Percentiles rank a stretch among this genome's conserved stretches.
phyloP scores from a whole-genome alignment of 2,888 invertebrate species.

The Spilarctia lutea region DNA sequence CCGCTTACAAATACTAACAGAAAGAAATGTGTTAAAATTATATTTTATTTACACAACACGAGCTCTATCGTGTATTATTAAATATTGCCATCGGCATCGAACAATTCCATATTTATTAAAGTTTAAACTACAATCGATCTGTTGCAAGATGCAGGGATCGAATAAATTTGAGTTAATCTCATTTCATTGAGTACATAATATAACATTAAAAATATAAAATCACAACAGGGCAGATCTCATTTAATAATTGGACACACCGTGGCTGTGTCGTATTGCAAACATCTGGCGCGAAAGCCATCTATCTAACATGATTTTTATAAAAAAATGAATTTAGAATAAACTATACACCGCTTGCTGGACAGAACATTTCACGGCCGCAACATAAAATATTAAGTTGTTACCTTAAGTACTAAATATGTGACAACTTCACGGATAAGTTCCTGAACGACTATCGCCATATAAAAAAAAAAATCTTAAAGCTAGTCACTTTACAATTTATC shows the following conservation, averaged over 20 bases:
- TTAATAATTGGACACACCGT: conserved; percentile 58
- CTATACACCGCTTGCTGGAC: conserved; percentile 44
- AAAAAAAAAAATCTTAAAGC: conserved; percentile 77
- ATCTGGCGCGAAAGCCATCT: conserved; percentile 25
- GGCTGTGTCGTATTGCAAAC: conserved; percentile 49
- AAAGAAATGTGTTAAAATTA: conserved; percentile 80
- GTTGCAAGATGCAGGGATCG: conserved; percentile 61
- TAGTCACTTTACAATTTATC: conserved; percentile 86
- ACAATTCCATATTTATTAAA: conserved; percentile 60
- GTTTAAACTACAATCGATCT: conserved; percentile 50
- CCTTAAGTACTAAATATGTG: conserved; percentile 80
- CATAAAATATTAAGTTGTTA: conserved; percentile 71
- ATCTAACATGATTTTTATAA: conserved; percentile 26
- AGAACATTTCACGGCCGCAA: conserved; percentile 61
- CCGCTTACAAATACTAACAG: conserved; percentile 70
- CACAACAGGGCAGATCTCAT: conserved; percentile 82
- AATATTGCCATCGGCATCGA: conserved; percentile 67
- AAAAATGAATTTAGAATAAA: conserved; percentile 32
- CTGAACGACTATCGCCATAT: conserved; percentile 84
- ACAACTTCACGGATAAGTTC: conserved; percentile 71
- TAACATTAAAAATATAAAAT: conserved; percentile 72
- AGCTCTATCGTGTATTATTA: conserved; percentile 54
- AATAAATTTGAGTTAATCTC: conserved; percentile 78
- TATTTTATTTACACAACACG: conserved; percentile 75
- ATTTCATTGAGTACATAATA: conserved; percentile 76